Conservation (phyloP, 2,797 vertebrate species). For the Hydrophis major region DNA sequence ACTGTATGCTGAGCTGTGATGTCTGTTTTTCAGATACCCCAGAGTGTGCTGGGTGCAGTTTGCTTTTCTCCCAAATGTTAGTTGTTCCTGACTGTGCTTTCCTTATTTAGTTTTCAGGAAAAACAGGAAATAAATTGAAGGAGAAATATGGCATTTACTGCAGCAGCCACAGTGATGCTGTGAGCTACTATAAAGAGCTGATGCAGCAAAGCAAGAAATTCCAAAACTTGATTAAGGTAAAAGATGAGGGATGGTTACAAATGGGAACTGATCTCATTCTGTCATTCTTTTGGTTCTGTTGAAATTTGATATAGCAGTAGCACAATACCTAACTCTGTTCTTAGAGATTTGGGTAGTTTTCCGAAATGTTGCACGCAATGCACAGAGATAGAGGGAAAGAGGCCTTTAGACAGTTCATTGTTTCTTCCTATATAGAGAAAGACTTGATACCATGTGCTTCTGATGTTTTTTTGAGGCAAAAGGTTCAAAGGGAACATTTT, state of each 20-base stretch:
- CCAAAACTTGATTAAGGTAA: constrained; percentile 90
- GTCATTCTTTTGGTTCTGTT: neutral
- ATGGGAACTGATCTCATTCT: neutral
- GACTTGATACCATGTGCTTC: neutral
- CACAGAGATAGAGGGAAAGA: neutral
- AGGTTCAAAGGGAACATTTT: neutral
- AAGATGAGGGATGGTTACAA: neutral
- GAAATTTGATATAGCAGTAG: neutral
- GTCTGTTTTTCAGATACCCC: neutral
- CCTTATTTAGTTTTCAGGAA: constrained; percentile 88
- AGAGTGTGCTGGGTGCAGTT: neutral
- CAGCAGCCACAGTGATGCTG: constrained; percentile 86
- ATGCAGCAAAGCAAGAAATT: constrained; percentile 94
- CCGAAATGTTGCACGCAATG: neutral
- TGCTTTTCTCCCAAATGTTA: neutral
- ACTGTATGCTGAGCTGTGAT: neutral
- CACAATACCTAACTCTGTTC: neutral
- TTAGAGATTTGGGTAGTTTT: neutral
- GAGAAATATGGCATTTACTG: constrained; percentile 89
- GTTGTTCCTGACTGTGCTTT: neutral
- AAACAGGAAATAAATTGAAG: constrained; percentile 87
- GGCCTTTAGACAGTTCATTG: neutral
- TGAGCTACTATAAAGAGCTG: constrained; percentile 88
- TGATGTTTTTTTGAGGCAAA: neutral
- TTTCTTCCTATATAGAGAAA: neutral